Conservation (phyloP, 2,797 vertebrate species). For the Oreochromis mossambicus region DNA sequence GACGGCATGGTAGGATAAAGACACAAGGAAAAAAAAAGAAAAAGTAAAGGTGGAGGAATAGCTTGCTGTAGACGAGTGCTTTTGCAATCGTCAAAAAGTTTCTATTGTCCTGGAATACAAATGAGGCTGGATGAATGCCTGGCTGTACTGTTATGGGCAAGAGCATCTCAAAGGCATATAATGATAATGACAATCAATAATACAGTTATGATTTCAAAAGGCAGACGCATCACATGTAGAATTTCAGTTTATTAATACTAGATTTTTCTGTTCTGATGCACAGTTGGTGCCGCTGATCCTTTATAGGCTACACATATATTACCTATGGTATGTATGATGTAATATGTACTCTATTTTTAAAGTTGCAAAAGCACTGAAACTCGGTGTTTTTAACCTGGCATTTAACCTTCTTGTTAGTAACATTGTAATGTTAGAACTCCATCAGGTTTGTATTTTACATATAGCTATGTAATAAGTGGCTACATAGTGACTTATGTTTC, state of each 20-base stretch:
- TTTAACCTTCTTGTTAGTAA: not conserved
- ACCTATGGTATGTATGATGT: not conserved
- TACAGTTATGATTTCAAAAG: not conserved
- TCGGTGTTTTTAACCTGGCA: not conserved
- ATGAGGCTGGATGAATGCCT: constrained; percentile 23
- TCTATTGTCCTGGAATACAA: constrained; percentile 56
- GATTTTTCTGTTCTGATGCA: not conserved
- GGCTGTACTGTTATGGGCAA: constrained; percentile 11
- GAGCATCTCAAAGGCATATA: not conserved
- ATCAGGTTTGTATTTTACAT: not conserved
- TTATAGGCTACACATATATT: not conserved
- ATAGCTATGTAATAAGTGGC: not conserved
- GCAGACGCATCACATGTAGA: not conserved
- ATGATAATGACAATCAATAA: not conserved
- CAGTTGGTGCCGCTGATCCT: not conserved
- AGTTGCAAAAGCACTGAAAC: not conserved
- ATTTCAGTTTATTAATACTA: not conserved
- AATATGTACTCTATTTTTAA: not conserved
- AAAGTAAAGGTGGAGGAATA: not conserved
- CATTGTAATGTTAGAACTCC: not conserved
- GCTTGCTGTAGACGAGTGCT: constrained; percentile 31
- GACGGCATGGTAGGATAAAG: not conserved
- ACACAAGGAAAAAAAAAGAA: not conserved
- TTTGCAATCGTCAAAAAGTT: constrained; percentile 47
- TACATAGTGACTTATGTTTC: not conserved